Conservation (phyloP, 2,797 vertebrate species). For the Catharus ustulatus region DNA sequence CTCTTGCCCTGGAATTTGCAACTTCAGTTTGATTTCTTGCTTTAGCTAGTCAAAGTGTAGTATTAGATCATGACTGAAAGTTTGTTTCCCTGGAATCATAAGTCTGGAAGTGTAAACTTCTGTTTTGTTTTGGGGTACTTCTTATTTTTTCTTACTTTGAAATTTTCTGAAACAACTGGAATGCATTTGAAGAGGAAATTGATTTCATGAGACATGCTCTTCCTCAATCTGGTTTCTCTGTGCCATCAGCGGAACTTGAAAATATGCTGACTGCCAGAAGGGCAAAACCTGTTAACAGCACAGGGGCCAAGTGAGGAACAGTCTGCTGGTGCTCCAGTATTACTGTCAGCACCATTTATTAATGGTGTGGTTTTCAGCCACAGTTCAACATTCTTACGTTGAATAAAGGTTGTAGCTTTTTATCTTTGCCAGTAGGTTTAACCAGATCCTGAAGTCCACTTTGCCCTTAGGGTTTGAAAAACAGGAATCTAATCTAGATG, state of each 20-base stretch:
- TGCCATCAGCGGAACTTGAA: neutral
- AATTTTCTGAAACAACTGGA: neutral
- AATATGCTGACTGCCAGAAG: rapidly evolving
- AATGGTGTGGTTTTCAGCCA: neutral
- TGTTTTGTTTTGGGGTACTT: neutral
- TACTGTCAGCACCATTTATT: neutral
- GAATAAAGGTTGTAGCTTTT: neutral
- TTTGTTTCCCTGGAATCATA: neutral
- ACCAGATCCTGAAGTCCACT: neutral
- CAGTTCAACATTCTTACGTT: neutral
- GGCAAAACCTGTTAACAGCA: neutral
- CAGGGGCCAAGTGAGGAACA: neutral
- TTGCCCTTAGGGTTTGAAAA: neutral
- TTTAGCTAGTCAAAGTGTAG: neutral
- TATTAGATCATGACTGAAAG: neutral
- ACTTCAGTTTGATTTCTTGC: neutral
- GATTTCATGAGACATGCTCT: neutral
- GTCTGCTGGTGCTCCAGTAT: neutral
- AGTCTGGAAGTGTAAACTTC: neutral
- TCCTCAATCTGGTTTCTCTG: neutral
- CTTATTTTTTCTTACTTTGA: neutral
- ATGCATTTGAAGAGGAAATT: neutral
- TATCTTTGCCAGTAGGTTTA: neutral
- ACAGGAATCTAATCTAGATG: neutral
- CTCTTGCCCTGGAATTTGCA: neutral